These are phyloP conservation scores for Bovichtus diacanthus DNA, from an alignment of 2,797 vertebrate species.

Conservation along the genomic window DNA sequence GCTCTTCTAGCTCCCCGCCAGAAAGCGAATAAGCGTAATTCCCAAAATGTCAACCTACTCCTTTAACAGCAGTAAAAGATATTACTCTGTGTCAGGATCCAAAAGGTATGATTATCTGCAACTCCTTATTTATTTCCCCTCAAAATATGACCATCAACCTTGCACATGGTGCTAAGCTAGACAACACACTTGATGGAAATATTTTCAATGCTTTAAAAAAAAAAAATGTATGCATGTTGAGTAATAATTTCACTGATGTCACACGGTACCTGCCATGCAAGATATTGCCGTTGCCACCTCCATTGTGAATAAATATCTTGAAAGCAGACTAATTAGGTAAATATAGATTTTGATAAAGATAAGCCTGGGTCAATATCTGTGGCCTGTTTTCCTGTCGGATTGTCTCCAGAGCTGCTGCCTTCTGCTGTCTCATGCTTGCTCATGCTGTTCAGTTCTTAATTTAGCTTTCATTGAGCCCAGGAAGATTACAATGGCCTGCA, in stretches of 20 bases:
- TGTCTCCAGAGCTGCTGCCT: slow-evolving; percentile 51
- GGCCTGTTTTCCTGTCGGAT: slow-evolving; percentile 43
- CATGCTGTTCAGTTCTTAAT: slow-evolving; percentile 67
- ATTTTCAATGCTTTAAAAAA: background rate
- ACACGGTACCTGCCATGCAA: background rate
- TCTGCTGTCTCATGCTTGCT: slow-evolving; percentile 53
- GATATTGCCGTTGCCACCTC: background rate
- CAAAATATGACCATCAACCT: background rate
- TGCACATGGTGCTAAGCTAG: background rate
- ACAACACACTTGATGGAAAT: background rate
- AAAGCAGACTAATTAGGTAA: slow-evolving; percentile 42
- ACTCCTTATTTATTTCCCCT: background rate
- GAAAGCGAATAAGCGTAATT: slow-evolving; percentile 22
- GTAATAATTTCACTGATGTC: slow-evolving; percentile 4
- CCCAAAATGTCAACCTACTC: slow-evolving; percentile 23
- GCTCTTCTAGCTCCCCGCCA: background rate
- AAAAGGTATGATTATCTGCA: background rate
- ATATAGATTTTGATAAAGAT: slow-evolving; percentile 46
- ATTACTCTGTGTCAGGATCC: background rate
- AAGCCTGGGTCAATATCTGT: slow-evolving; percentile 43
- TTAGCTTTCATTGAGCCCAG: slow-evolving; percentile 63
- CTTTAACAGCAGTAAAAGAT: slow-evolving; percentile 14
- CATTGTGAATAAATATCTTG: slow-evolving; percentile 25
- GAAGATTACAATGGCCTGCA: slow-evolving; percentile 61
- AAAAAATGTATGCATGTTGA: background rate